Conservation (phyloP, 2,113 vertebrate genomes). For the Arvicanthis niloticus region DNA sequence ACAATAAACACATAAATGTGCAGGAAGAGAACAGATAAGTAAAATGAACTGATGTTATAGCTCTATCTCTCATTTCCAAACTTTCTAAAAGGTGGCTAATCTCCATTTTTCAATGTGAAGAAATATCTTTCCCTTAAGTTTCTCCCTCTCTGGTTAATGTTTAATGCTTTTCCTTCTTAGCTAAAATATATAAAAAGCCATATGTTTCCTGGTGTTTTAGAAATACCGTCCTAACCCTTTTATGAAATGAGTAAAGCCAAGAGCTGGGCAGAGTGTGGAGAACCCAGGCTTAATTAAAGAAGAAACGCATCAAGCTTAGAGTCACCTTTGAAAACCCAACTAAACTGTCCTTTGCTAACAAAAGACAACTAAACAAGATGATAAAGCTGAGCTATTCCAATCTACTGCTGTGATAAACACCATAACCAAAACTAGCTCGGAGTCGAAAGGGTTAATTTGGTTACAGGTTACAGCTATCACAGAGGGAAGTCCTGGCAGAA, state of each 20-base stretch:
- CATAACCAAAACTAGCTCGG: neutral
- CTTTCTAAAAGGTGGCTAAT: constrained; percentile 1
- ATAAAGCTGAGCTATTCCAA: neutral
- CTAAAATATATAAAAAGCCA: constrained; percentile 30
- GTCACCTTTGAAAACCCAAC: neutral
- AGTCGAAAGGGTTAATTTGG: neutral
- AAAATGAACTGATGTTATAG: constrained; percentile 23
- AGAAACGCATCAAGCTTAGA: neutral
- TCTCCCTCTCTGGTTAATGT: neutral
- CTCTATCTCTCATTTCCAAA: constrained; percentile 2
- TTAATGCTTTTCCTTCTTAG: neutral
- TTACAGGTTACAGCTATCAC: neutral
- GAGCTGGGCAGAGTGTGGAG: neutral
- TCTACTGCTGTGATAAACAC: neutral
- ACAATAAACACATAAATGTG: constrained; percentile 23
- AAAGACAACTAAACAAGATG: constrained; percentile 46
- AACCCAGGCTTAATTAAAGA: neutral
- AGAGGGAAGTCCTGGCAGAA: too few species aligned
- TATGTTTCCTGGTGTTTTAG: constrained; percentile 3
- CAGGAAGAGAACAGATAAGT: neutral
- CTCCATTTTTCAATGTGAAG: constrained; percentile 21
- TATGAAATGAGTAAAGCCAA: neutral
- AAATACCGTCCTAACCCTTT: neutral
- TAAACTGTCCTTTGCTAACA: neutral
- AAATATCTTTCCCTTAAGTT: neutral